Evolutionary conservation across 1,140 invertebrate genomes (phyloP).

Genomic region (Atta colombica): DNA sequence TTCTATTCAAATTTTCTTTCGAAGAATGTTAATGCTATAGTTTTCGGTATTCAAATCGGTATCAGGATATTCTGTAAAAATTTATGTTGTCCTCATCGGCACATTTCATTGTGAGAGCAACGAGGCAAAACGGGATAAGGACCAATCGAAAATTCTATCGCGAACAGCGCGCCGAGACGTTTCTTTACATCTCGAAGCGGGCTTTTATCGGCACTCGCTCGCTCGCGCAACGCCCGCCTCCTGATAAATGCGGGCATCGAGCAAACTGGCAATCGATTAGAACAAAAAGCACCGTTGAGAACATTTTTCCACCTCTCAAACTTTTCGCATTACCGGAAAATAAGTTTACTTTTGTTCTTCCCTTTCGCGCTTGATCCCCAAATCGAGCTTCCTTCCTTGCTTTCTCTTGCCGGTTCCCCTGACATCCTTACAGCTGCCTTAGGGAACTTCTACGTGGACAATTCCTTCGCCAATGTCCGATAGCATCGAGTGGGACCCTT

Average conservation of each 20-base stretch:
- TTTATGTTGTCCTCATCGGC: conserved; percentile 19
- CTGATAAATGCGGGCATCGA: conserved; percentile 70
- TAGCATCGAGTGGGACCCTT: conserved; percentile 30
- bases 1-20: not conserved
- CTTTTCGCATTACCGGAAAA: conserved; percentile 72
- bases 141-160: conserved; percentile 61
- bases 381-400: conserved; percentile 51
- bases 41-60: not conserved
- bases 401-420: not conserved
- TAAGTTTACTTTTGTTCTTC: conserved; percentile 71
- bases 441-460: conserved; percentile 55
- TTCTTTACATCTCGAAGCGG: conserved; percentile 55
- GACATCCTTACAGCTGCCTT: conserved; percentile 40
- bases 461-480: conserved; percentile 45
- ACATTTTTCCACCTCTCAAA: conserved; percentile 71
- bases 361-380: conserved; percentile 52
- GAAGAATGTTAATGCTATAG: not conserved
- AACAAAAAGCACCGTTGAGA: conserved; percentile 65
- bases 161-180: conserved; percentile 53
- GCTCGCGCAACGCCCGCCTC: conserved; percentile 35
- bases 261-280: conserved; percentile 69
- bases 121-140: conserved; percentile 46
- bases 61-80: conserved; percentile 18
- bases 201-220: conserved; percentile 54
- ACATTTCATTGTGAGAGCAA: conserved; percentile 14